Conservation (phyloP, 2,888 invertebrate genomes). For the Erynnis tages region DNA sequence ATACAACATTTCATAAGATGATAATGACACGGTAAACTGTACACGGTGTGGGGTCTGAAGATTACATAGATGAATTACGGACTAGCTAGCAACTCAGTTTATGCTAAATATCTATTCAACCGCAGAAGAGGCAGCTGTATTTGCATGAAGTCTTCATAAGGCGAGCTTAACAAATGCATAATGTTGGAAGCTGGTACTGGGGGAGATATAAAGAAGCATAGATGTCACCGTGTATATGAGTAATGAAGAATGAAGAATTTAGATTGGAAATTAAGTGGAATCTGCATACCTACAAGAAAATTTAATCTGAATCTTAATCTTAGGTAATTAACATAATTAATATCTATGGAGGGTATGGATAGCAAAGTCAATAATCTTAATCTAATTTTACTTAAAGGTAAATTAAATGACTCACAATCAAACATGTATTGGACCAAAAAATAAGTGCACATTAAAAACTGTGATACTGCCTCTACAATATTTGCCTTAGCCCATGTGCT, state of each 20-base stretch:
- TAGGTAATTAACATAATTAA: too few relatives aligned
- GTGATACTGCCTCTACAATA: conserved; percentile 17
- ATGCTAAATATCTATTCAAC: conserved; percentile 55
- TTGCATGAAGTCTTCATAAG: conserved; percentile 46
- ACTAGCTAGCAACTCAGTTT: conserved; percentile 33
- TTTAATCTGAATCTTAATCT: too few relatives aligned
- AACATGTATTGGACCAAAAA: neutral
- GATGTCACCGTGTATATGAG: too few relatives aligned
- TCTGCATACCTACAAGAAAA: too few relatives aligned
- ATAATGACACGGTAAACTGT: neutral
- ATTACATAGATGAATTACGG: conserved; percentile 14
- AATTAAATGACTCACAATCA: too few relatives aligned
- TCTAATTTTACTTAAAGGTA: too few relatives aligned
- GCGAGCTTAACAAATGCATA: conserved; percentile 41
- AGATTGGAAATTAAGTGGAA: too few relatives aligned
- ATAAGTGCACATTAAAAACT: neutral
- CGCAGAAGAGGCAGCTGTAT: conserved; percentile 45
- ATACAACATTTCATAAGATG: too few relatives aligned
- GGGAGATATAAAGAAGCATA: too few relatives aligned
- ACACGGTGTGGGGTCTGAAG: conserved; percentile 18
- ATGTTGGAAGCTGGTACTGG: conserved; percentile 18
- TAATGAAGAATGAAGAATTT: too few relatives aligned
- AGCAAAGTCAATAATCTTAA: too few relatives aligned
- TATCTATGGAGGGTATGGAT: too few relatives aligned
- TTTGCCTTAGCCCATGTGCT: conserved; percentile 25